These are phyloP conservation scores for Nesospiza acunhae DNA, from an alignment of 2,113 vertebrate species.

Conservation along the genomic window DNA sequence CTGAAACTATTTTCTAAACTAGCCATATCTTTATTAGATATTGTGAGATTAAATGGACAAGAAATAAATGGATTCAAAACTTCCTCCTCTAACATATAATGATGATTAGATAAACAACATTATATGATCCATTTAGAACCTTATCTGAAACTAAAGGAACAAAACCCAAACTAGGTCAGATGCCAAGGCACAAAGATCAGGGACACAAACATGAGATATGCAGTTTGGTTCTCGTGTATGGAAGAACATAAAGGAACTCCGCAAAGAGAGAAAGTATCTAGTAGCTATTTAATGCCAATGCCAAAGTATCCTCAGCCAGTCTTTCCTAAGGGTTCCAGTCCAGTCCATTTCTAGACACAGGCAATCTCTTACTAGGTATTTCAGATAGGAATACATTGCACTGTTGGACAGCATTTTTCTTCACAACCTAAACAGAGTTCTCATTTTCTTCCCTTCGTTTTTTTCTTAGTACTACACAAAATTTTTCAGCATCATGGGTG, in stretches of 20 bases:
- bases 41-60: not conserved
- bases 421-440: not conserved
- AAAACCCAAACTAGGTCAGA: not conserved
- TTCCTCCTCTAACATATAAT: not conserved
- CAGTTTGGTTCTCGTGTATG: not conserved
- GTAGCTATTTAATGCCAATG: not conserved
- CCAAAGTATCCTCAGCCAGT: not conserved
- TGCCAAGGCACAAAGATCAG: not conserved
- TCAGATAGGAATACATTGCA: not conserved
- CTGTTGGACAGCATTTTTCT: not conserved
- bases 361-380: not conserved
- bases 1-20: not conserved
- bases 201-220: not conserved
- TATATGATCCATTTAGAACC: not conserved
- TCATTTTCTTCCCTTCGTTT: not conserved
- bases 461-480: not conserved
- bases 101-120: not conserved
- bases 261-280: not conserved
- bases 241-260: not conserved
- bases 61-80: not conserved
- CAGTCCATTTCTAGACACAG: not conserved
- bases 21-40: not conserved
- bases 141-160: not conserved
- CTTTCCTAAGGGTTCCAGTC: not conserved
- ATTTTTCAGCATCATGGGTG: not conserved